These are phyloP conservation scores for Actinopyga echinites DNA, from an alignment of 53 echinoderm and acorn worm genomes.

Conservation along the genomic window DNA sequence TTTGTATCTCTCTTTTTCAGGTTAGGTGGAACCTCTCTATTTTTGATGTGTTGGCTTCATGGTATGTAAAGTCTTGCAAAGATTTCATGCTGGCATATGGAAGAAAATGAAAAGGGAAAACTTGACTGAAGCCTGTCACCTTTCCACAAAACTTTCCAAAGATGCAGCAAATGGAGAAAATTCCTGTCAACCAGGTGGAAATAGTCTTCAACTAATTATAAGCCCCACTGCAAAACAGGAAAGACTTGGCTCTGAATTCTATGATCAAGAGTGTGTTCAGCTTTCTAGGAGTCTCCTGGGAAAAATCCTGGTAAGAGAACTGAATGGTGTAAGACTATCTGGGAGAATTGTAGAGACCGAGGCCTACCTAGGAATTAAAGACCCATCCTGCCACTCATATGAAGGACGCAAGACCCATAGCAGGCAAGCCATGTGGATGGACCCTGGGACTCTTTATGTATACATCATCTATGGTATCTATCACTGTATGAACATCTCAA, in stretches of 20 bases:
- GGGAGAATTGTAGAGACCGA: conserved; percentile 91
- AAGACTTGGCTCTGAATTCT: conserved; percentile 53
- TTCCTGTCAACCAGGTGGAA: too few relatives aligned
- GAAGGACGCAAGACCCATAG: conserved; percentile 56
- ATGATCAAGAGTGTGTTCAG: conserved; percentile 65
- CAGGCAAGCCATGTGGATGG: conserved; percentile 81
- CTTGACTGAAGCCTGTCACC: background rate
- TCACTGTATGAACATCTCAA: conserved; percentile 88
- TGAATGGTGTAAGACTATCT: conserved; percentile 62
- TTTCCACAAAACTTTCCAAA: background rate
- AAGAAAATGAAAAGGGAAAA: background rate
- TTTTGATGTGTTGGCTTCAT: too few relatives aligned
- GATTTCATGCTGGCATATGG: too few relatives aligned
- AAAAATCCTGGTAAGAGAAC: conserved; percentile 64
- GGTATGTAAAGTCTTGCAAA: too few relatives aligned
- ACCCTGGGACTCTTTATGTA: conserved; percentile 86
- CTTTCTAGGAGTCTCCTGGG: conserved; percentile 82
- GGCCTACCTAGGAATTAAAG: conserved; percentile 80
- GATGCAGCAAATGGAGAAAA: background rate
- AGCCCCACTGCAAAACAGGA: too few relatives aligned
- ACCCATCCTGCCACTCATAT: conserved; percentile 79
- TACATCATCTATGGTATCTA: conserved; percentile 98
- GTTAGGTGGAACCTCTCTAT: too few relatives aligned
- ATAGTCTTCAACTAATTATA: too few relatives aligned
- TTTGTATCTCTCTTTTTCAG: too few relatives aligned